Evolutionary conservation across 2,113 vertebrate species (phyloP).

Genomic region (Beaufortia kweichowensis): DNA sequence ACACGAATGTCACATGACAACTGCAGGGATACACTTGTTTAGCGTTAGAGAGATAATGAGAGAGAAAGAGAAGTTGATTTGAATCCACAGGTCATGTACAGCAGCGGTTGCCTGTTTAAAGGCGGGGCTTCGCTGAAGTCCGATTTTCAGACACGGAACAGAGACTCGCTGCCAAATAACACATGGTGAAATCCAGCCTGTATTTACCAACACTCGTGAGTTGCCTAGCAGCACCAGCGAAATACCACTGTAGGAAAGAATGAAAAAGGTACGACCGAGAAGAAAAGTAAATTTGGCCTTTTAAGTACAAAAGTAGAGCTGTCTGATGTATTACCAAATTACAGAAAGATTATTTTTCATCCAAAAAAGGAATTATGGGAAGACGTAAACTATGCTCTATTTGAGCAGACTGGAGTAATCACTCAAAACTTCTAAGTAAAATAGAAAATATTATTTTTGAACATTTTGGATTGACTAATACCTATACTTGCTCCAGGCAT

Average conservation of each 20-base stretch:
- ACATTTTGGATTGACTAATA: background rate
- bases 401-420: background rate
- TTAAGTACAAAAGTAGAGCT: conserved; percentile 41
- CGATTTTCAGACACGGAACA: conserved; percentile 11
- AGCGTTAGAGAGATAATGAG: background rate
- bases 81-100: conserved; percentile 34
- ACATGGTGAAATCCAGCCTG: conserved; percentile 47
- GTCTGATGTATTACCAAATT: background rate
- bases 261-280: conserved; percentile 23
- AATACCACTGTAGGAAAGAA: conserved; percentile 50
- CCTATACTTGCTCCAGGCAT: background rate
- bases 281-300: conserved; percentile 41
- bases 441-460: background rate
- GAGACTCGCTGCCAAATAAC: conserved; percentile 43
- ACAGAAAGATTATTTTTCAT: background rate
- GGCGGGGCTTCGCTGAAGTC: conserved; percentile 38
- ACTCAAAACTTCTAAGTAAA: background rate
- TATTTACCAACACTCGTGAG: conserved; percentile 61
- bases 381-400: background rate
- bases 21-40: background rate
- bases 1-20: background rate
- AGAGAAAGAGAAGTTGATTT: background rate
- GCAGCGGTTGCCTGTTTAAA: conserved; percentile 34
- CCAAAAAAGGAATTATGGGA: conserved; percentile 13
- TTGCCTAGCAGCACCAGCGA: conserved; percentile 63